Percentiles rank a stretch among this genome's conserved stretches.
These are phyloP conservation scores for Coregonus clupeaformis DNA, from an alignment of 2,113 vertebrate genomes.

Conservation along the genomic window DNA sequence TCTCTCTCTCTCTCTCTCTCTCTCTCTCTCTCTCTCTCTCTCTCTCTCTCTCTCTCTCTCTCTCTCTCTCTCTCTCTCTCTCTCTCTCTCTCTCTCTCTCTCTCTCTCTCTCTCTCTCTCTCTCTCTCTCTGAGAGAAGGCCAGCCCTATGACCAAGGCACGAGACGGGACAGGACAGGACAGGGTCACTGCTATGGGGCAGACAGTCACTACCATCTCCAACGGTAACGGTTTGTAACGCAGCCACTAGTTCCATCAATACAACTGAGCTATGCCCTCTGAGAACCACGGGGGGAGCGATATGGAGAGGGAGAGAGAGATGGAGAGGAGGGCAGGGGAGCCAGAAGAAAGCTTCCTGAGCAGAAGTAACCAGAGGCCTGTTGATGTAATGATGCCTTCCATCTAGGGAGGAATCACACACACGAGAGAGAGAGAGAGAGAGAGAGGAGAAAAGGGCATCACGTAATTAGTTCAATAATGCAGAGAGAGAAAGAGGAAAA, in stretches of 20 bases:
- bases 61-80: too few relatives aligned
- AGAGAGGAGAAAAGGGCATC: conserved; percentile 31
- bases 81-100: too few relatives aligned
- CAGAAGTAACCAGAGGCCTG: conserved; percentile 50
- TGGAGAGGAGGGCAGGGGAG: conserved; percentile 17
- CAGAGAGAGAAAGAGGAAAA: neutral
- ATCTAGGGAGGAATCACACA: conserved; percentile 24
- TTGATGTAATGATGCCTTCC: conserved; percentile 61
- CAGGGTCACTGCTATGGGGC: neutral
- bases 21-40: too few relatives aligned
- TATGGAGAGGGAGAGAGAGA: neutral
- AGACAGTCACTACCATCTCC: neutral
- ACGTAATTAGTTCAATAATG: conserved; percentile 64
- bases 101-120: too few relatives aligned
- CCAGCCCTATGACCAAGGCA: neutral
- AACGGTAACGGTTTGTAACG: neutral
- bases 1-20: too few relatives aligned
- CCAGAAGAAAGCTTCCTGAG: conserved; percentile 17
- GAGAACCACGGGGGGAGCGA: neutral
- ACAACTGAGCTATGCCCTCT: neutral
- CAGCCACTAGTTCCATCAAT: neutral
- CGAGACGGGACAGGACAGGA: neutral
- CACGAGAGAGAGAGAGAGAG: neutral
- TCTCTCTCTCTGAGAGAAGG: too few relatives aligned
- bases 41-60: too few relatives aligned